A percentile compares a stretch with the other conserved stretches of the same genome.
phyloP scores from a whole-genome alignment of 2,797 vertebrate genomes.

The Spheniscus humboldti region DNA sequence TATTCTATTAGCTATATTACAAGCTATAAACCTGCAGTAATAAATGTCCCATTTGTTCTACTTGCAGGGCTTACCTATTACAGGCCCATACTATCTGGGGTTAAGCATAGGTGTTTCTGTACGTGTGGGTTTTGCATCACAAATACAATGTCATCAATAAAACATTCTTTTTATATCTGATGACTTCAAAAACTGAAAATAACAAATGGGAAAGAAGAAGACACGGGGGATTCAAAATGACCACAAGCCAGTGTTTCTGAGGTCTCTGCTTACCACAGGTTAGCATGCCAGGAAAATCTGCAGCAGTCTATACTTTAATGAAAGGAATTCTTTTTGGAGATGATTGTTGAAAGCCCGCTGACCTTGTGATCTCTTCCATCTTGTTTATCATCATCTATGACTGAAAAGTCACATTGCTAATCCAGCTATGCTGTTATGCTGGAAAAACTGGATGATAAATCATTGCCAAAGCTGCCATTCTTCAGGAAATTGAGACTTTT shows the following conservation, averaged over 20 bases:
- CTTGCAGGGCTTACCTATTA: neutral
- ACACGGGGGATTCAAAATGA: neutral
- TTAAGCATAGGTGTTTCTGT: neutral
- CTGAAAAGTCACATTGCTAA: constrained; percentile 21
- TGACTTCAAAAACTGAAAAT: neutral
- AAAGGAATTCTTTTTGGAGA: neutral
- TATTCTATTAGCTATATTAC: neutral
- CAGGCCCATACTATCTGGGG: neutral
- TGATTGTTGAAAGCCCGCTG: neutral
- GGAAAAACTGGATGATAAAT: constrained; percentile 35
- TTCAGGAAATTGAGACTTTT: constrained; percentile 9
- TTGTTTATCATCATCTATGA: constrained; percentile 11
- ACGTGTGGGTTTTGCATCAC: neutral
- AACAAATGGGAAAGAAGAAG: neutral
- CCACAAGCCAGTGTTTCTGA: neutral
- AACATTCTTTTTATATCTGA: neutral
- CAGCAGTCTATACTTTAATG: neutral
- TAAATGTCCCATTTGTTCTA: neutral
- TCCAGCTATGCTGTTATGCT: constrained; percentile 18
- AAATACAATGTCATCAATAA: neutral
- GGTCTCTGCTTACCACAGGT: neutral
- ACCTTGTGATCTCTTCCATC: constrained; percentile 11
- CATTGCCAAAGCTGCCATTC: neutral
- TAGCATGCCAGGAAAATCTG: neutral
- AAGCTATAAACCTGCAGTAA: neutral